phyloP scores from a whole-genome alignment of 2,888 invertebrate species.

The Venusia cambrica region DNA sequence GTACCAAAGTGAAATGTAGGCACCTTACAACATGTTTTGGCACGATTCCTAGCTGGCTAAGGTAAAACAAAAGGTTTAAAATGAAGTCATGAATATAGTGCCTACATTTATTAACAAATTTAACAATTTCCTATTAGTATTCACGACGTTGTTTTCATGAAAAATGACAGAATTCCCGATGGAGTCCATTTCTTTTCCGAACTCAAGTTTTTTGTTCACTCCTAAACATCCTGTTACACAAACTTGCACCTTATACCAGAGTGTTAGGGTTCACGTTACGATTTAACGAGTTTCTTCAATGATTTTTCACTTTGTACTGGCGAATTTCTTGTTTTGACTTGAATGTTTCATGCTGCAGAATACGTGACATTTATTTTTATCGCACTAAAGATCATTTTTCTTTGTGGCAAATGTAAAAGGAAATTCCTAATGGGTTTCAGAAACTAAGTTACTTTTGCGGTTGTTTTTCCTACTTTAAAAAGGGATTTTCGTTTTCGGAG shows the following conservation, averaged over 20 bases:
- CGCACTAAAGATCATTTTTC: slow-evolving; percentile 36
- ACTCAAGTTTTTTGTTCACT: slow-evolving; percentile 31
- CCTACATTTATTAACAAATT: slow-evolving; percentile 38
- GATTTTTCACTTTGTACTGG: slow-evolving; percentile 5
- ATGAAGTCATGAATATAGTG: slow-evolving; percentile 28
- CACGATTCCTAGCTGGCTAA: too few relatives aligned
- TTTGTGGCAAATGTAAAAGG: slow-evolving; percentile 27
- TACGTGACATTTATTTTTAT: slow-evolving; percentile 33
- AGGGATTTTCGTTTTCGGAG: slow-evolving; percentile 15
- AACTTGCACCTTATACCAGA: slow-evolving; percentile 25
- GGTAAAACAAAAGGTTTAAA: slow-evolving; percentile 5
- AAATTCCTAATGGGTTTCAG: slow-evolving; percentile 46
- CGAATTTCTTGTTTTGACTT: slow-evolving; percentile 35
- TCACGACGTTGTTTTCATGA: slow-evolving; percentile 56
- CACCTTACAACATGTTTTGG: too few relatives aligned
- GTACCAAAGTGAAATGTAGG: too few relatives aligned
- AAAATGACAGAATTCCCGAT: slow-evolving; percentile 54
- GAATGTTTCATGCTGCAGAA: slow-evolving; percentile 26
- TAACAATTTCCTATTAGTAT: slow-evolving; percentile 45
- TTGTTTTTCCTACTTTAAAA: slow-evolving; percentile 28
- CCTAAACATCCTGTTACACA: slow-evolving; percentile 3
- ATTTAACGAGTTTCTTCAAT: neutral
- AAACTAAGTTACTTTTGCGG: slow-evolving; percentile 44
- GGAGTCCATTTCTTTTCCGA: slow-evolving; percentile 44
- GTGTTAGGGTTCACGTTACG: slow-evolving; percentile 9